Base-by-base conservation (phyloP, 2,113 vertebrate genomes). In the Australoheros scitulus region DNA sequence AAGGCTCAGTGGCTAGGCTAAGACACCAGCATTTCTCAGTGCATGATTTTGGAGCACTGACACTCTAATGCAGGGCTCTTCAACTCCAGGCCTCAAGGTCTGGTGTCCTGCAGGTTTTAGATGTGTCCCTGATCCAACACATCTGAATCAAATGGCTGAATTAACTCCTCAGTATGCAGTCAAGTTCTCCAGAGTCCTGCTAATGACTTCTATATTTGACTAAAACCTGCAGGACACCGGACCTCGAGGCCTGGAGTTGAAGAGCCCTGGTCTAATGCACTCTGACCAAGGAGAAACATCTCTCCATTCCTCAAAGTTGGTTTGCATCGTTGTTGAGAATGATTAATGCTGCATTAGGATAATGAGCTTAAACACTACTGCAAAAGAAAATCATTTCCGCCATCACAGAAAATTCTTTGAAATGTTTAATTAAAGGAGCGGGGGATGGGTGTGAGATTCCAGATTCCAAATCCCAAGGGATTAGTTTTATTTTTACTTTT, bases 331-430 rank as follows among this genome's bases (percentile, higher is more conserved):
- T 0, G 2, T 36, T 64, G 36, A 6, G 32, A 34, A 34, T 6
- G 32, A 34, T 34, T 34, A 34, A 34, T 34, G 32, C 32, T 34
- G 32, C 32, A 34, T 34, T 24, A n/a, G 34, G 8, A 5, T 24
- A 36, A 64, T 41, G 22, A 64, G 0, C 0, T 64, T 41, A 64
- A 64, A 41, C 61, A 24, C 4, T 15, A 0, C 2, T 13, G 22
- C 4, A 20, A 41, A 65, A 41, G 61, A 65, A 22, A 64, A 41
- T 5, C 2, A 22, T 8, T 64, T 64, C 11, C 38, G 34, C 34
- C 59, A 32, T 61, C 26, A 63, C 36, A 41, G 22, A 3, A 26
- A 26, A 26, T 26, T 26, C 26, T 26, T 26, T 26, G 61, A 64
- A 64, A 7, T 26, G 38, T 65, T 65, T 43, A 65, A 43, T 14